phyloP scores from a whole-genome alignment of 1,140 invertebrate genomes.

The Brachionus koreanus region DNA sequence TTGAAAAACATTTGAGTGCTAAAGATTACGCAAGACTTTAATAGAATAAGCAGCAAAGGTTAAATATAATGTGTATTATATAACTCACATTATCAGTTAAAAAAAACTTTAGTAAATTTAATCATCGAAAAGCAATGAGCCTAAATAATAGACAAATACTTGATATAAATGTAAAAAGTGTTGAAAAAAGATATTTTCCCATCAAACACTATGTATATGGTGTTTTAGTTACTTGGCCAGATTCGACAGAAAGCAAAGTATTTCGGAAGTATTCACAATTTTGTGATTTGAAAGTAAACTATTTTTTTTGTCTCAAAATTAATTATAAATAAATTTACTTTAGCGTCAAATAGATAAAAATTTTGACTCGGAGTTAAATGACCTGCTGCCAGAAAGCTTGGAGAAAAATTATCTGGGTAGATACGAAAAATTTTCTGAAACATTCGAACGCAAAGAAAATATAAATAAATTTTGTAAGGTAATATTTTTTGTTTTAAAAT shows the following conservation, averaged over 20 bases:
- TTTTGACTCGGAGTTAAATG: background rate
- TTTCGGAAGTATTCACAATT: slow-evolving; percentile 2
- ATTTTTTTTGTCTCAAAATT: background rate
- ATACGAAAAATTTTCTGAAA: background rate
- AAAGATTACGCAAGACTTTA: background rate
- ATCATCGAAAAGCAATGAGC: background rate
- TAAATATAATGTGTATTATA: background rate
- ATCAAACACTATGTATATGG: background rate
- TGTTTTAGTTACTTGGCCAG: background rate
- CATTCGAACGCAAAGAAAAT: background rate
- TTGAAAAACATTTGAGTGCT: background rate
- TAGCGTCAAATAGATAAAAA: background rate
- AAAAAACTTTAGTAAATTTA: background rate
- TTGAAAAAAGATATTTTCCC: background rate
- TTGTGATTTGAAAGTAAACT: background rate
- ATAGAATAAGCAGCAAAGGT: background rate
- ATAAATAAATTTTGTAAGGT: background rate
- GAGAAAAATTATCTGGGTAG: background rate
- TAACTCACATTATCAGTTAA: background rate
- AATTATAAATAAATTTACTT: background rate
- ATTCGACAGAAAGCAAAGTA: background rate
- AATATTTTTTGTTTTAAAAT: background rate
- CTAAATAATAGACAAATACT: background rate
- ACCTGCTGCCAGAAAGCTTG: background rate
- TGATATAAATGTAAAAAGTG: background rate